Conservation (phyloP, 1,140 invertebrate species). For the Dendrolimus punctatus region DNA sequence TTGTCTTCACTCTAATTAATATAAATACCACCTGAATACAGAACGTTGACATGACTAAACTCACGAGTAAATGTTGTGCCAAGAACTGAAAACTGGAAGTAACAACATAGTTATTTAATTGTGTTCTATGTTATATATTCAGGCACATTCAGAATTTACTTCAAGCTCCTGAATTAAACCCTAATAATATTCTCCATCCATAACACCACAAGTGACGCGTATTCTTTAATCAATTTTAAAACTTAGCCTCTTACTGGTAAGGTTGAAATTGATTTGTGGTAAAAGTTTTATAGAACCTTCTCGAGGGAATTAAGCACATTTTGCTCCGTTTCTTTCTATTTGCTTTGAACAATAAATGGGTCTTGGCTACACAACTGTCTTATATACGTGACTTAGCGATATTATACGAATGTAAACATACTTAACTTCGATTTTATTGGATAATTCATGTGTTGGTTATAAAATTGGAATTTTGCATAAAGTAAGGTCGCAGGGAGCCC, state of each 20-base stretch:
- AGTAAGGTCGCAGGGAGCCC: conserved; percentile 25
- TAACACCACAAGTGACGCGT: conserved; percentile 17
- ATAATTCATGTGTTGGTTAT: conserved; percentile 34
- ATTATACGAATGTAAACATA: conserved; percentile 36
- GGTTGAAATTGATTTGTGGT: conserved; percentile 15
- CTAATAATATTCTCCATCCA: conserved; percentile 29
- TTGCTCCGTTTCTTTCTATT: conserved; percentile 51
- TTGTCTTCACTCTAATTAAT: no score
- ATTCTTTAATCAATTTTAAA: conserved; percentile 15
- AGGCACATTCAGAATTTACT: conserved; percentile 46
- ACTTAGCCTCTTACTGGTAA: conserved; percentile 15
- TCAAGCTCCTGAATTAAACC: conserved; percentile 46
- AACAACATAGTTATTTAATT: conserved; percentile 36
- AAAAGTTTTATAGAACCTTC: conserved; percentile 18
- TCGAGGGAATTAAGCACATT: conserved; percentile 31
- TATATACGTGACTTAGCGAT: conserved; percentile 34
- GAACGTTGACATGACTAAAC: no score
- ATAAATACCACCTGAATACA: no score
- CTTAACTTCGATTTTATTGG: conserved; percentile 39
- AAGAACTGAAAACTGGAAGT: conserved; percentile 9
- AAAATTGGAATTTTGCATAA: conserved; percentile 22
- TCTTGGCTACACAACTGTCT: conserved; percentile 41
- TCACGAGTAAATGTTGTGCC: not conserved
- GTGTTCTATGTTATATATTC: conserved; percentile 35
- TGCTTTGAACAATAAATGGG: conserved; percentile 60